Percentiles rank a stretch among this genome's conserved stretches.
Conservation (phyloP, 1,140 invertebrate genomes). For the Drepana arcuata region DNA sequence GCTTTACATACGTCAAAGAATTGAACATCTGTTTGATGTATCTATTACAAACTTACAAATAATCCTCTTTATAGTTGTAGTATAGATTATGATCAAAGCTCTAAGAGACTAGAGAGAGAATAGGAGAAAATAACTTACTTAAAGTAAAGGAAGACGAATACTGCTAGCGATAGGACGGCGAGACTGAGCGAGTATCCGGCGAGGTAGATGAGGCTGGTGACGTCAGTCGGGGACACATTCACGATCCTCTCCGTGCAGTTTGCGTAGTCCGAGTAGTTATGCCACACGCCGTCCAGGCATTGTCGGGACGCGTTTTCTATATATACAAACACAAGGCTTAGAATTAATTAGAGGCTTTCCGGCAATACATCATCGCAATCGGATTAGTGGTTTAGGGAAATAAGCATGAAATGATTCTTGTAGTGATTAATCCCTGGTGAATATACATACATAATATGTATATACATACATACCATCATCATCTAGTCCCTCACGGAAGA, state of each 20-base stretch:
- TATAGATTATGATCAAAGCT: no score
- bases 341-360: no score
- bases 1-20: no score
- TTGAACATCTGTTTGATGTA: neutral
- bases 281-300: constrained; percentile 82
- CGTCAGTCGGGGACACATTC: constrained; percentile 66
- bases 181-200: constrained; percentile 85
- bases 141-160: constrained; percentile 87
- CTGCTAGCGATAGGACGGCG: constrained; percentile 80
- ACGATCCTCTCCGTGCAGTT: constrained; percentile 73
- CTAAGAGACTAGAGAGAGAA: neutral
- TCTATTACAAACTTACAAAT: neutral
- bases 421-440: no score
- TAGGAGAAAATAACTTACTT: constrained; percentile 77
- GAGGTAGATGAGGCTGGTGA: constrained; percentile 80
- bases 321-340: no score
- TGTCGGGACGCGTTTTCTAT: constrained; percentile 84
- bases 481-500: no score
- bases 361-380: no score
- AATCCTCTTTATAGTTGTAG: no score
- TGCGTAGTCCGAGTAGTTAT: constrained; percentile 78
- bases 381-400: no score
- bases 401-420: no score
- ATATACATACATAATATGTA: no score
- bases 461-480: no score